A percentile compares a stretch with the other conserved stretches of the same genome.
These are phyloP conservation scores for Chesias legatella DNA, from an alignment of 2,888 invertebrate species.

Conservation along the genomic window DNA sequence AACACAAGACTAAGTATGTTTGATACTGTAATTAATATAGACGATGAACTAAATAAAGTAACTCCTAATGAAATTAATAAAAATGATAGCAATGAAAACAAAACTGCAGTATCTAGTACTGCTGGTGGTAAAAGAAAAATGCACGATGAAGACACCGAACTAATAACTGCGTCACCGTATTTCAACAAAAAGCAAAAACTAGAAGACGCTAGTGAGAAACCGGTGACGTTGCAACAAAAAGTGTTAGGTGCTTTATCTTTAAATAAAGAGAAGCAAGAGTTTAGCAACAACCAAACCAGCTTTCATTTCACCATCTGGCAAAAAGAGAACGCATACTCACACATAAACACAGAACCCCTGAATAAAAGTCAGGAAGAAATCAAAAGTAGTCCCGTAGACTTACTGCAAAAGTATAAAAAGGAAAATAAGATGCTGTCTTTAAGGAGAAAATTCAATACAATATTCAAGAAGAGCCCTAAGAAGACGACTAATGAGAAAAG, in stretches of 20 bases:
- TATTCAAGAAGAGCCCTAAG: conserved; percentile 32
- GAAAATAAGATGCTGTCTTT: conserved; percentile 41
- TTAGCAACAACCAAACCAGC: conserved; percentile 35
- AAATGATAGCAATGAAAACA: conserved; percentile 18
- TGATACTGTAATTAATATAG: conserved; percentile 14
- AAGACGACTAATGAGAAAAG: conserved; percentile 21
- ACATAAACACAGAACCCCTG: conserved; percentile 9
- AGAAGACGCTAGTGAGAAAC: conserved; percentile 33
- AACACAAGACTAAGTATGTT: conserved; percentile 15
- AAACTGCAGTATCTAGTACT: conserved; percentile 1
- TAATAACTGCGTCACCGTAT: conserved; percentile 54
- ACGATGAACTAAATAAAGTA: conserved; percentile 2
- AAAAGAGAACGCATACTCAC: conserved; percentile 57
- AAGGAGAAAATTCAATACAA: conserved; percentile 35
- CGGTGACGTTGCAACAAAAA: conserved; percentile 54
- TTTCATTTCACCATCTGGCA: conserved; percentile 44
- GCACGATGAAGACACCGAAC: conserved; percentile 38
- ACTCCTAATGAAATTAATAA: conserved; percentile 22
- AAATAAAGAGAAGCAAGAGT: conserved; percentile 36
- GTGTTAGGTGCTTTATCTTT: conserved; percentile 51
- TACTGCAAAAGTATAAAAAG: conserved; percentile 54
- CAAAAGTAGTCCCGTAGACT: conserved; percentile 35
- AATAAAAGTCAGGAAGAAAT: conserved; percentile 27
- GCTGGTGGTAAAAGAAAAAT: conserved; percentile 39
- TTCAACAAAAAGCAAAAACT: conserved; percentile 62